These are phyloP conservation scores for Troides oblongomaculatus DNA, from an alignment of 2,888 invertebrate species.

Conservation along the genomic window DNA sequence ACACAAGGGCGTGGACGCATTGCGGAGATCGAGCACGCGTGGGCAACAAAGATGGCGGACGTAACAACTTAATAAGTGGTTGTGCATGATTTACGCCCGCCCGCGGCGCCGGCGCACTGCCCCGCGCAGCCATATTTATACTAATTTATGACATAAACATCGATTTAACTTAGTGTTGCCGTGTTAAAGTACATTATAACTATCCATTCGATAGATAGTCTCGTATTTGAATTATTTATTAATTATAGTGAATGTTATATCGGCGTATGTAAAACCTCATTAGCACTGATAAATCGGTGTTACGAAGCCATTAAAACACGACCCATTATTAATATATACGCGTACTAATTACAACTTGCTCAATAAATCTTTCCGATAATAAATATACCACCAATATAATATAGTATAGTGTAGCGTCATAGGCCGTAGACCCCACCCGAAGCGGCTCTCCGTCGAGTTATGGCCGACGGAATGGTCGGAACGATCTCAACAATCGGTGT, in stretches of 20 bases:
- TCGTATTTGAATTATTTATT: slow-evolving; percentile 16
- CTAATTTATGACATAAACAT: slow-evolving; percentile 77
- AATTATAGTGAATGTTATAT: slow-evolving; percentile 25
- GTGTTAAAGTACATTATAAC: slow-evolving; percentile 40
- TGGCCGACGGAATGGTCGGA: slow-evolving; percentile 48
- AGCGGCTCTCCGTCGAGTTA: slow-evolving; percentile 60
- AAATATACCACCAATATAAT: slow-evolving; percentile 69
- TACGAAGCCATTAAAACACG: slow-evolving; percentile 41
- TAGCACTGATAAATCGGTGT: slow-evolving; percentile 47
- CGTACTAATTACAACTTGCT: slow-evolving; percentile 69
- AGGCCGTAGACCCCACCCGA: slow-evolving; percentile 76
- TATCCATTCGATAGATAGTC: slow-evolving; percentile 17
- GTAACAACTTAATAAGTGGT: slow-evolving; percentile 79
- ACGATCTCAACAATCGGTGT: slow-evolving; percentile 70
- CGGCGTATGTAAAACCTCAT: slow-evolving; percentile 50
- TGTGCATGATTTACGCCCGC: slow-evolving; percentile 75
- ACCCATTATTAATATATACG: slow-evolving; percentile 57
- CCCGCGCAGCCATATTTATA: slow-evolving; percentile 64
- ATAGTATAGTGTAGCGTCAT: slow-evolving; percentile 59
- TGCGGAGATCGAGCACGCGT: slow-evolving; percentile 62
- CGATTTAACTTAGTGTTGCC: slow-evolving; percentile 56
- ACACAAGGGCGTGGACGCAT: slow-evolving; percentile 69
- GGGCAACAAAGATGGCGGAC: slow-evolving; percentile 69
- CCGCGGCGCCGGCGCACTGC: slow-evolving; percentile 74
- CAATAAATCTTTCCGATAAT: slow-evolving; percentile 69